phyloP scores from a whole-genome alignment of 2,888 invertebrate species.

The Entomobrya multifasciata region DNA sequence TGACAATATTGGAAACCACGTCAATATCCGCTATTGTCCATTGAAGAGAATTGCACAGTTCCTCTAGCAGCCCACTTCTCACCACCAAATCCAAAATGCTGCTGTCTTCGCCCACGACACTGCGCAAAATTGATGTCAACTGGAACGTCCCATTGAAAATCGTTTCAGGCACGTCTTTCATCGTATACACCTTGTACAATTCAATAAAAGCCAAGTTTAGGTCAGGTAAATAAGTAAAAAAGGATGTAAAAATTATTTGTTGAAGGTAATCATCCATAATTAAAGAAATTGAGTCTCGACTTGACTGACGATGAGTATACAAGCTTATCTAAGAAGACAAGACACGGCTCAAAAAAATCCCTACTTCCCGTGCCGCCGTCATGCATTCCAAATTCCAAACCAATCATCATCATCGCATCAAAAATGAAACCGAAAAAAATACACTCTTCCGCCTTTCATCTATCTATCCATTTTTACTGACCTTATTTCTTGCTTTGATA shows the following conservation, averaged over 20 bases:
- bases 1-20: constrained; percentile 77
- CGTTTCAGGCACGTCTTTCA: constrained; percentile 70
- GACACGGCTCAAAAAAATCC: too few species aligned
- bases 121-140: constrained; percentile 79
- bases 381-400: too few species aligned
- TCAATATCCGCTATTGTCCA: constrained; percentile 79
- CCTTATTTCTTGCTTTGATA: too few species aligned
- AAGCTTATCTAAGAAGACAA: background rate
- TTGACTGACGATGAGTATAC: too few species aligned
- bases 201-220: too few species aligned
- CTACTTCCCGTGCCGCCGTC: too few species aligned
- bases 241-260: background rate
- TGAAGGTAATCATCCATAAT: background rate
- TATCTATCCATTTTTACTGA: too few species aligned
- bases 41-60: constrained; percentile 76
- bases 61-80: constrained; percentile 75
- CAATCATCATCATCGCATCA: too few species aligned
- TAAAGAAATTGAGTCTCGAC: too few species aligned
- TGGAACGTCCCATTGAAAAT: constrained; percentile 78
- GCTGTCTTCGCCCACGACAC: constrained; percentile 78
- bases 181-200: constrained; percentile 2
- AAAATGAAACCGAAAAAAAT: too few species aligned
- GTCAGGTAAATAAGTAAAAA: too few species aligned
- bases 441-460: too few species aligned
- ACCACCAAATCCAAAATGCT: constrained; percentile 72